Percentiles rank a stretch among this genome's conserved stretches.
These are phyloP conservation scores for Micronycteris hirsuta DNA, from an alignment of 2,113 vertebrate species.

Conservation along the genomic window DNA sequence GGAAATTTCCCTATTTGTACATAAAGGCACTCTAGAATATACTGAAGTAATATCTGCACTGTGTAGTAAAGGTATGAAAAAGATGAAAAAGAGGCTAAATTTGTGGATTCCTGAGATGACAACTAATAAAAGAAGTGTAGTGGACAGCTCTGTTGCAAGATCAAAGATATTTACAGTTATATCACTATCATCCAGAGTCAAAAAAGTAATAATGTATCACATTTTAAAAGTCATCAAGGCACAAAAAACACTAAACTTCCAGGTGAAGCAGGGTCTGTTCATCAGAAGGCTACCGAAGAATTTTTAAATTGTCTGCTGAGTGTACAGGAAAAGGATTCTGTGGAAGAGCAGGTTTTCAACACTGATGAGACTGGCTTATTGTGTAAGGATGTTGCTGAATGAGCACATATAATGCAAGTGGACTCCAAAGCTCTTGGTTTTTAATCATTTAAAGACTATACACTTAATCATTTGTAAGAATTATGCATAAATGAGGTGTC, in stretches of 20 bases:
- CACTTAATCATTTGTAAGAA: background rate
- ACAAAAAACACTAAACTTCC: background rate
- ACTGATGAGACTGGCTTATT: background rate
- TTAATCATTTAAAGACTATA: background rate
- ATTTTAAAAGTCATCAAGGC: background rate
- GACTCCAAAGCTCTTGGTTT: background rate
- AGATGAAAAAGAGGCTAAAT: background rate
- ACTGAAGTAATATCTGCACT: background rate
- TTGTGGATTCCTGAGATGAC: background rate
- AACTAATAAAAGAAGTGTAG: background rate
- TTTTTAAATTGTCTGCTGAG: background rate
- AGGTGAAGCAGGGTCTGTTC: background rate
- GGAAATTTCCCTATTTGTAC: background rate
- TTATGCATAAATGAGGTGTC: background rate
- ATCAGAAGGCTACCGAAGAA: background rate
- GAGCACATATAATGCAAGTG: background rate
- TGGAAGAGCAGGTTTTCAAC: background rate
- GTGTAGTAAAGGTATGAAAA: background rate
- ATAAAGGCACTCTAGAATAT: background rate
- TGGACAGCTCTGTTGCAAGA: background rate
- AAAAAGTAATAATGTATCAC: background rate
- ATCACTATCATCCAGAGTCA: background rate
- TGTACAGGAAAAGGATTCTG: background rate
- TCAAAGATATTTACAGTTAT: background rate
- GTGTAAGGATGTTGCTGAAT: background rate